Evolutionary conservation across 2,113 vertebrate genomes (phyloP).

Genomic region (Scolopax mira): DNA sequence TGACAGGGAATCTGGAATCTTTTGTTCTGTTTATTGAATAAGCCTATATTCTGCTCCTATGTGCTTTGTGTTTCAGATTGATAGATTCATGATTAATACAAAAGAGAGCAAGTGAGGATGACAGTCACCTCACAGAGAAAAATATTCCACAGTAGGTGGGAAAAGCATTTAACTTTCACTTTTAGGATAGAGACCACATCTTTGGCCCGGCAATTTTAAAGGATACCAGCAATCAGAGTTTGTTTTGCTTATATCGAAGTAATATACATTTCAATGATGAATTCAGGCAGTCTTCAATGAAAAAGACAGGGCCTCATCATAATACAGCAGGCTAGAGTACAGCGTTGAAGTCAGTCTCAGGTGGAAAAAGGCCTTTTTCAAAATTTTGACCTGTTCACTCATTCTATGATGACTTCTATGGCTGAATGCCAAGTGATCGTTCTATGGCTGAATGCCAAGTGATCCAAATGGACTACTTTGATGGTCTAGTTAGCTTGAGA

Average conservation of each 20-base stretch:
- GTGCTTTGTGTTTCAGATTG: neutral
- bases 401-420: neutral
- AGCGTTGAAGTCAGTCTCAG: neutral
- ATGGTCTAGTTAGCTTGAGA: neutral
- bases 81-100: neutral
- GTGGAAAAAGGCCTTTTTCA: neutral
- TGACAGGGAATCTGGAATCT: conserved; percentile 12
- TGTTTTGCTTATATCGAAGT: neutral
- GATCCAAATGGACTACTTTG: neutral
- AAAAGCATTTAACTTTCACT: neutral
- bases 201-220: neutral
- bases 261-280: neutral
- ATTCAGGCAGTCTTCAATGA: neutral
- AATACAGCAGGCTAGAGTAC: neutral
- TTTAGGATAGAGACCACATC: neutral
- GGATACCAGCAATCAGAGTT: neutral
- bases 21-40: conserved; percentile 42
- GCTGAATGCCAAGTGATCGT: neutral
- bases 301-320: neutral
- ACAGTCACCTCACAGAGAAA: neutral
- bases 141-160: neutral
- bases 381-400: neutral
- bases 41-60: conserved; percentile 1
- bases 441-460: neutral
- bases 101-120: neutral